Conservation (phyloP, 2,888 invertebrate species). For the Drosophila sordidapex region DNA sequence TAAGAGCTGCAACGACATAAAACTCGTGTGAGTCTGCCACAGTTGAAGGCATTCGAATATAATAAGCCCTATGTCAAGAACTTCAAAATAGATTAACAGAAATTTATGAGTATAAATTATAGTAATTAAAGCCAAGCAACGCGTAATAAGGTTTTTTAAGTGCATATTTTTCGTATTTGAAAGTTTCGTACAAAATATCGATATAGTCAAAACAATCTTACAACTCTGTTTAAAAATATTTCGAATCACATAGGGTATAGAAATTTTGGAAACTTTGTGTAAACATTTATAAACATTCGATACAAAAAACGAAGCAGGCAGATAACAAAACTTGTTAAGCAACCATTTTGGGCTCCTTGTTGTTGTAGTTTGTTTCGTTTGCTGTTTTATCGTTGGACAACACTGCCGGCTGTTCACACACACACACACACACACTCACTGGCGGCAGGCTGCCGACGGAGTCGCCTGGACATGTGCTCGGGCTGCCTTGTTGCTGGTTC, state of each 20-base stretch:
- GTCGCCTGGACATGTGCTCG: constrained; percentile 28
- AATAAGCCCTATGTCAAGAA: constrained; percentile 17
- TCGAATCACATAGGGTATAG: neutral
- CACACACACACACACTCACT: constrained; percentile 9
- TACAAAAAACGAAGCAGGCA: constrained; percentile 64
- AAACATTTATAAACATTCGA: constrained; percentile 74
- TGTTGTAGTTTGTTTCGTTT: constrained; percentile 35
- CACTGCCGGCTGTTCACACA: constrained; percentile 44
- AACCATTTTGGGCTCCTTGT: constrained; percentile 56
- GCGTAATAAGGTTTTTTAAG: neutral
- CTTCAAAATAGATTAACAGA: neutral
- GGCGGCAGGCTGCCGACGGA: constrained; percentile 31
- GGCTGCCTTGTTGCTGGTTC: constrained; percentile 4
- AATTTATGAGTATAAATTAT: neutral
- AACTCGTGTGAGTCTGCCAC: constrained; percentile 13
- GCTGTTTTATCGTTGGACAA: constrained; percentile 58
- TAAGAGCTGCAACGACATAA: constrained; percentile 15
- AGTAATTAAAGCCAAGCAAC: neutral
- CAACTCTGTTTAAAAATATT: neutral
- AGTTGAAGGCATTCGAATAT: neutral
- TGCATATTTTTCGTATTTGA: neutral
- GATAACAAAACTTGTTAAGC: constrained; percentile 77
- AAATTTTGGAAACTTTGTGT: constrained; percentile 28
- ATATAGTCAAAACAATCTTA: neutral
- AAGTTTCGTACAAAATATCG: neutral